A percentile compares a stretch with the other conserved stretches of the same genome.
These are phyloP conservation scores for Hirtodrosophila histrioides DNA, from an alignment of 2,888 invertebrate species.

Conservation along the genomic window DNA sequence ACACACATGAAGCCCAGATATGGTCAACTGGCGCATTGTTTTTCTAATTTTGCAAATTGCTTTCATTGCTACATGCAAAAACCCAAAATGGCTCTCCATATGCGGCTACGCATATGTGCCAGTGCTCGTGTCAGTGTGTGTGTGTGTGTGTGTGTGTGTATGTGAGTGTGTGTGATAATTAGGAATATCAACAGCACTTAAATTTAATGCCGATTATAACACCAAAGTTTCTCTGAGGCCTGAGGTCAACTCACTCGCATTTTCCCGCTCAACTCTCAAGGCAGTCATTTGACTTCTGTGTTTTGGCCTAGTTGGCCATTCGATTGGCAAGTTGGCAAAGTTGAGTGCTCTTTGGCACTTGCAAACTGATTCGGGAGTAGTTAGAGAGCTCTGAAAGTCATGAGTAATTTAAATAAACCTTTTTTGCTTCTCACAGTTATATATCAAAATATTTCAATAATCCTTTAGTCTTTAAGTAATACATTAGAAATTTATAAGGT, in stretches of 20 bases:
- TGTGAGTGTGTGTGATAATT: conserved; percentile 64
- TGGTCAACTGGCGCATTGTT: conserved; percentile 45
- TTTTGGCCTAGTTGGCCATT: conserved; percentile 4
- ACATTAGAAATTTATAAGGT: too few species aligned
- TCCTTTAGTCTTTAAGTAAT: too few species aligned
- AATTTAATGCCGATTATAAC: conserved; percentile 65
- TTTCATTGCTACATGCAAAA: conserved; percentile 43
- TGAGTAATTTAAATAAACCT: too few species aligned
- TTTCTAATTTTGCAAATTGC: conserved; percentile 70
- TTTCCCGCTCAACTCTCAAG: conserved; percentile 51
- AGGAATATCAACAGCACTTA: conserved; percentile 74
- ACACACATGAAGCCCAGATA: conserved; percentile 3
- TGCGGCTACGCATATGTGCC: conserved; percentile 4
- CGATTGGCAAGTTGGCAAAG: conserved; percentile 18
- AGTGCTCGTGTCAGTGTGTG: conserved; percentile 23
- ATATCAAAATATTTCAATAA: too few species aligned
- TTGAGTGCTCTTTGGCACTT: neutral
- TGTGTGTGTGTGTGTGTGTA: conserved; percentile 14
- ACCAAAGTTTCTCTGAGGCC: conserved; percentile 52
- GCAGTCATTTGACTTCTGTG: conserved; percentile 44
- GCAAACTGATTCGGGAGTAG: neutral
- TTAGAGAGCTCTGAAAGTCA: neutral
- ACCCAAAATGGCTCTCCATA: conserved; percentile 31
- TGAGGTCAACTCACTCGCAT: conserved; percentile 13
- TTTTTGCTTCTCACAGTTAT: neutral